Percentiles rank a stretch among this genome's conserved stretches.
Conservation (phyloP, 2,113 vertebrate genomes). For the Stigmatopora nigra region DNA sequence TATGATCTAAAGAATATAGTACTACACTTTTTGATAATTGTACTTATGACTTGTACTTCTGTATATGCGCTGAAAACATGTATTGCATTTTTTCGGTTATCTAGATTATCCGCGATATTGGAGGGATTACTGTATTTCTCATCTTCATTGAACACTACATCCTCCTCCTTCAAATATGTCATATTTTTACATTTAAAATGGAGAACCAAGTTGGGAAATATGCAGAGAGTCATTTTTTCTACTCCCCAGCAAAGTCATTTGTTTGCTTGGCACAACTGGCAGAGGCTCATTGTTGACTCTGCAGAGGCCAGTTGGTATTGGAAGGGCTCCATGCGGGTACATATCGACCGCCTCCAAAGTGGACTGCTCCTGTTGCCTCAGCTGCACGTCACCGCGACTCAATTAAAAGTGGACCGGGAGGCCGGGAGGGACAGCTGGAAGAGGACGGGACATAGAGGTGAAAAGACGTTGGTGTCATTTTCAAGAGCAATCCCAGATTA, state of each 20-base stretch:
- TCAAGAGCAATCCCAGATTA: background rate
- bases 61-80: too few relatives aligned
- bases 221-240: background rate
- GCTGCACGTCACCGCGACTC: conserved; percentile 43
- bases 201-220: conserved; percentile 1
- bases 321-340: conserved; percentile 30
- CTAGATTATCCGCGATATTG: too few relatives aligned
- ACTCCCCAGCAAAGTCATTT: background rate
- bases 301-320: conserved; percentile 28
- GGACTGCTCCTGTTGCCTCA: conserved; percentile 29
- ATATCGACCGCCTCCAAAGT: conserved; percentile 25
- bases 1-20: too few relatives aligned
- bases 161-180: background rate
- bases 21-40: too few relatives aligned
- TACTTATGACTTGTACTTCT: too few relatives aligned
- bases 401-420: conserved; percentile 50
- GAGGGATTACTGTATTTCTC: background rate
- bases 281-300: conserved; percentile 35
- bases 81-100: too few relatives aligned
- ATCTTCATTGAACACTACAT: background rate
- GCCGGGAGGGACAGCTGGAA: conserved; percentile 28
- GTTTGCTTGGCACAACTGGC: conserved; percentile 10
- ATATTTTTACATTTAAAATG: conserved; percentile 3
- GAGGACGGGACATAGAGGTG: background rate
- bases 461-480: conserved; percentile 1